These are phyloP conservation scores for Tupiocoris notatus DNA, from an alignment of 2,888 invertebrate genomes.

Conservation along the genomic window DNA sequence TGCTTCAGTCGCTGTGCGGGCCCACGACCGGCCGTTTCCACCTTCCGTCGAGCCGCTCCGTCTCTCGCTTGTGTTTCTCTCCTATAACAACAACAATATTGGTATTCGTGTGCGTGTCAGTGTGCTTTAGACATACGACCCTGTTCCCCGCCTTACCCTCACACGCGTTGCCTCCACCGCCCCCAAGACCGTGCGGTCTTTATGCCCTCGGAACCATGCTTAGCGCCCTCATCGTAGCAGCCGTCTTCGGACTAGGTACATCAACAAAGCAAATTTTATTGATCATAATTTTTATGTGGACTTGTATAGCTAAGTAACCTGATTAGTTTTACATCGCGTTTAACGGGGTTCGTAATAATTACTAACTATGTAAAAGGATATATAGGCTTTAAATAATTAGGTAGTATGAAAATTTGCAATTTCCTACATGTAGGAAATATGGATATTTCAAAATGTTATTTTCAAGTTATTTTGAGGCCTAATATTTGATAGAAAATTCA, in stretches of 20 bases:
- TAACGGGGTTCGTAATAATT: too few species aligned
- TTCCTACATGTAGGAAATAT: too few species aligned
- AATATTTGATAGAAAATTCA: too few species aligned
- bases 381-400: too few species aligned
- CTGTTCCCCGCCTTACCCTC: neutral
- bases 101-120: neutral
- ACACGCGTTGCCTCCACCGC: neutral
- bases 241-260: constrained; percentile 34
- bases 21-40: constrained; percentile 39
- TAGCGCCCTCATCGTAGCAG: constrained; percentile 38
- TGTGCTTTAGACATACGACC: neutral
- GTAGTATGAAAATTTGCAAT: too few species aligned
- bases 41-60: constrained; percentile 17
- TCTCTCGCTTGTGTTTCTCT: neutral
- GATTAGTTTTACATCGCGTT: too few species aligned
- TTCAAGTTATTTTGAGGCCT: too few species aligned
- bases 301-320: too few species aligned
- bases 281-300: too few species aligned
- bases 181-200: constrained; percentile 10
- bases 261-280: too few species aligned
- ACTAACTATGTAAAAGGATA: too few species aligned
- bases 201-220: constrained; percentile 37
- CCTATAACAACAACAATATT: neutral
- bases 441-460: too few species aligned
- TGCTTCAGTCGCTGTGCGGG: constrained; percentile 39